Conservation (phyloP, 2,797 vertebrate genomes). For the Macrochelys suwanniensis region DNA sequence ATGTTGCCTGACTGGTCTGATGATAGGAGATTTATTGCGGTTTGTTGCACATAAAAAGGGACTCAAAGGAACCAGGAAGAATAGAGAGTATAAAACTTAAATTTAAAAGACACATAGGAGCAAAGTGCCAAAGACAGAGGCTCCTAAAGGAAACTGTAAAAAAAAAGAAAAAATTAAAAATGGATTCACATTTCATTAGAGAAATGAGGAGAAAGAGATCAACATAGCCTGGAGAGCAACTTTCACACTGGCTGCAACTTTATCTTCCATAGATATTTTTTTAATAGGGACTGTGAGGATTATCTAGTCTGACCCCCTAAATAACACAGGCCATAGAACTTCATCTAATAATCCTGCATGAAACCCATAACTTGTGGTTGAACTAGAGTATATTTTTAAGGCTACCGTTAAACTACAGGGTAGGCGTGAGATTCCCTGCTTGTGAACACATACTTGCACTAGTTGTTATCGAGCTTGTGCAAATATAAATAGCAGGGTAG, state of each 20-base stretch:
- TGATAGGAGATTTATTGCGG: background rate
- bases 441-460: background rate
- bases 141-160: constrained; percentile 3
- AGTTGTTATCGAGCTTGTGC: background rate
- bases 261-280: background rate
- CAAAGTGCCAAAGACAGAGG: background rate
- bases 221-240: background rate
- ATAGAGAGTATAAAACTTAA: constrained; percentile 35
- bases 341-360: background rate
- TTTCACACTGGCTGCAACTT: background rate
- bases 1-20: constrained; percentile 39
- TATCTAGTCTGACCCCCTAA: background rate
- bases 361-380: background rate
- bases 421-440: background rate
- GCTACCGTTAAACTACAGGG: background rate
- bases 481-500: background rate
- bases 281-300: background rate
- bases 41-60: constrained; percentile 20
- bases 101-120: background rate
- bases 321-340: background rate
- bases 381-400: background rate
- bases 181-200: background rate
- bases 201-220: background rate
- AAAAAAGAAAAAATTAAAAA: constrained; percentile 30
- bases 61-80: constrained; percentile 27